Evolutionary conservation across 2,888 invertebrate species (phyloP).

Genomic region (Drosophila leonis): DNA sequence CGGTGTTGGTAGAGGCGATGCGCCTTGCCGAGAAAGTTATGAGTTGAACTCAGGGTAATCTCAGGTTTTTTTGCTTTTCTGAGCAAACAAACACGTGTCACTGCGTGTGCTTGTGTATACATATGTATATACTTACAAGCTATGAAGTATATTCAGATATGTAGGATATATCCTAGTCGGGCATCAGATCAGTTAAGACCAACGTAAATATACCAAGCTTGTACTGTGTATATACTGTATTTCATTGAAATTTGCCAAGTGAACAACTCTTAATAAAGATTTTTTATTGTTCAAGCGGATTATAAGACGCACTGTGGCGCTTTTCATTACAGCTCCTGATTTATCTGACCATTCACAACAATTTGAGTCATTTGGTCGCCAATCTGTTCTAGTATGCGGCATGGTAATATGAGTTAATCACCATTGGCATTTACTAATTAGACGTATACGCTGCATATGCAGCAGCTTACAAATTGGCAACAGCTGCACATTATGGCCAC

Average conservation of each 20-base stretch:
- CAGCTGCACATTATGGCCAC: conserved; percentile 49
- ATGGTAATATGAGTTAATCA: conserved; percentile 63
- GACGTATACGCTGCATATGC: conserved; percentile 51
- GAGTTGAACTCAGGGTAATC: too few relatives aligned
- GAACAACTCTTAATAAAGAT: neutral
- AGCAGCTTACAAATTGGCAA: conserved; percentile 40
- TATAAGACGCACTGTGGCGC: conserved; percentile 37
- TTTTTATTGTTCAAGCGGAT: neutral
- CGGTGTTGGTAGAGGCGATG: too few relatives aligned
- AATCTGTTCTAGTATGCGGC: conserved; percentile 6
- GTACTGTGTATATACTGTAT: too few relatives aligned
- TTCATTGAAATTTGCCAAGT: neutral
- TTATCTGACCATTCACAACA: conserved; percentile 2
- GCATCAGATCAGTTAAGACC: too few relatives aligned
- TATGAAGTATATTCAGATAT: too few relatives aligned
- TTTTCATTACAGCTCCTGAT: conserved; percentile 17
- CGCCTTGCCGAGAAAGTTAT: too few relatives aligned
- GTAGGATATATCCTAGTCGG: too few relatives aligned
- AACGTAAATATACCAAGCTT: too few relatives aligned
- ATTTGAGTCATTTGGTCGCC: conserved; percentile 24
- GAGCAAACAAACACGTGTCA: too few relatives aligned
- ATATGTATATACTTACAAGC: too few relatives aligned
- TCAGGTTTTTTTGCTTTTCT: too few relatives aligned
- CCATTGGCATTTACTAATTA: conserved; percentile 68
- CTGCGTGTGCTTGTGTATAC: too few relatives aligned